Conservation (phyloP, 37 sponge, comb jelly and placozoan species). For the Lycopodina hypogea region DNA sequence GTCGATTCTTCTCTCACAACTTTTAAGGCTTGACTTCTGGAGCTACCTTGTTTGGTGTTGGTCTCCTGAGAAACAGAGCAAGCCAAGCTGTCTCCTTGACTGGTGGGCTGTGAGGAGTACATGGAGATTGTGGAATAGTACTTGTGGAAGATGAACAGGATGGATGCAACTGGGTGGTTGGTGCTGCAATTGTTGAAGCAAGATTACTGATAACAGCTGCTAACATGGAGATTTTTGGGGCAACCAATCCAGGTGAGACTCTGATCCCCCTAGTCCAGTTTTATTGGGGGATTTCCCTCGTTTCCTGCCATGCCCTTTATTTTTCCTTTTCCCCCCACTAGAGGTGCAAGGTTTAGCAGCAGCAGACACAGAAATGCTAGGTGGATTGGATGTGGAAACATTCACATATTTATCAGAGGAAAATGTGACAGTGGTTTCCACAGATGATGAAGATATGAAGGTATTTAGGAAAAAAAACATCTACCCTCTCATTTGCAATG, state of each 20-base stretch:
- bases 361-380: no score
- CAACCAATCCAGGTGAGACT: background rate
- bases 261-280: background rate
- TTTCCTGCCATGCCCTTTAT: background rate
- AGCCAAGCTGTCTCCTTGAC: background rate
- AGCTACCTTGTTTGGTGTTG: background rate
- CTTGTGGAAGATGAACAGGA: background rate
- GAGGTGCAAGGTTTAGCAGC: background rate
- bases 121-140: no score
- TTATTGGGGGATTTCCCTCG: conserved; percentile 13
- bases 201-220: background rate
- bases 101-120: no score
- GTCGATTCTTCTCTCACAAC: conserved; percentile 10
- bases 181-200: conserved; percentile 1
- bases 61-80: background rate
- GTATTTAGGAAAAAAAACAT: background rate
- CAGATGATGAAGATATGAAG: background rate
- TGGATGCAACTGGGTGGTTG: background rate
- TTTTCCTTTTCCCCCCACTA: conserved; percentile 6
- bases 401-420: background rate
- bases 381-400: background rate
- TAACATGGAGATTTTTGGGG: background rate
- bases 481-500: background rate
- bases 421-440: background rate
- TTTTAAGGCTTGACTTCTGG: background rate